Evolutionary conservation across 2,797 vertebrate species (phyloP), one percentile per base, ranked within the genome.

Genomic region (Phaenicophaeus curvirostris): DNA sequence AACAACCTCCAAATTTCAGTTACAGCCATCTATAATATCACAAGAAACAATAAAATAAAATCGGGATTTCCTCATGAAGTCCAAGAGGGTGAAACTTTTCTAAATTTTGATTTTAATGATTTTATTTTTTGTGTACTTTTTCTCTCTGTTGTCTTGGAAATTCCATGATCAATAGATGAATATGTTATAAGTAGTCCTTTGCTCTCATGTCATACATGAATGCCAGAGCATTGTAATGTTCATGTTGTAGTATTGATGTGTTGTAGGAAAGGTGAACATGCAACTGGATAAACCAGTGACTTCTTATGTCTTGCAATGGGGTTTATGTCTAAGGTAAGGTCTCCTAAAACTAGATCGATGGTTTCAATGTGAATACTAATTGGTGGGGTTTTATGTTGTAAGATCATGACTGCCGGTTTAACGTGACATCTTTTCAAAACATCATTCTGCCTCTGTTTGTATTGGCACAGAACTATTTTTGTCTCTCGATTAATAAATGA

Each of bases 301-400:
- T 87, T 93, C 97, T 96, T 96, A 58, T 96, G 69, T 95, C 92
- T 96, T 94, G 82, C 65, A 87, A 13, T 92, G 75, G 81, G 27
- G 55, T 96, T 97, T 96, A 93, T 92, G 39, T 88, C 53, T 94
- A 69, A 90, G 77, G 78, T 95, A 89, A 86, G 46, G 39, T 72
- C 73, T 92, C 53, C 39, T 91, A 75, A 96, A 96, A 94, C 89
- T 86, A 97, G 63, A 31, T 65, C 33, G 13, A 59, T 84, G 46
- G 71, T 92, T 97, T 97, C 87, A 86, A 93, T 80, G 72, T n/a
- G 65, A 90, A 95, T 87, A 68, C 53, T 95, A 87, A 89, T 87
- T 72, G 84, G 78, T 48, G 73, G 15, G 61, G 15, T 74, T 89
- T 90, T 87, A 72, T 69, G 51, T 79, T 25, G 3, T 67, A 74